Evolutionary conservation across 1,140 invertebrate species (phyloP), one percentile per base, ranked within the genome.

Genomic region (Diachasmimorpha longicaudata): DNA sequence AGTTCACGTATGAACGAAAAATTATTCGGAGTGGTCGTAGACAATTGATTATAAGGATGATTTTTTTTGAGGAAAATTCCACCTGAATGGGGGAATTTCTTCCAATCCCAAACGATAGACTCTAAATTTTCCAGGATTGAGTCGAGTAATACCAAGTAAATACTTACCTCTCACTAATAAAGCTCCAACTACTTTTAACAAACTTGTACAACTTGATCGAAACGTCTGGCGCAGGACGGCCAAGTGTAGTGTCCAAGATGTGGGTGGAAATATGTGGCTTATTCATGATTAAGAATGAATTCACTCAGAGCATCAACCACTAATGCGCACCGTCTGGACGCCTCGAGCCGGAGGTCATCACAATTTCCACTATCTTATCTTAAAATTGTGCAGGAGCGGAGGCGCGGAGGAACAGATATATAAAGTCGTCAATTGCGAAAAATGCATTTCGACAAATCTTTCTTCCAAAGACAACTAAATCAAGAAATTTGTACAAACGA

Each of bases 211-310:
- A 84, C 58, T 90, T 90, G 6, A 92, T 88, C n/a, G 86, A 87
- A 0, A 92, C 63, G 25, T 90, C 90, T 16, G 81, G 77, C 0
- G 90, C 91, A 13, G 92, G 91, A 46, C 78, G 81, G 4, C 93
- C 93, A 4, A 84, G 89, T 0, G 90, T 90, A 2, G 90, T 92
- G 78, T 93, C 92, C 13, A 93, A 84, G 0, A 93, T 90, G 81
- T 93, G 92, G 0, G 92, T 92, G 2, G 91, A 91, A 39, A 88
- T 72, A 13, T 76, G 75, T 21, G 37, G 37, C 13, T 67, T 23
- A 2, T 70, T 25, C 70, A 55, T 76, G 39, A 36, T 63, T 11
- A 52, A 16, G 48, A 52, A 16, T 52, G 6, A 4, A 52, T 5
- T 16, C 16, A 42, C 39, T 1, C 13, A 10, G 39, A 42, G 9